Evolutionary conservation across 2,797 vertebrate genomes (phyloP).

Genomic region (Alfaro cultratus): DNA sequence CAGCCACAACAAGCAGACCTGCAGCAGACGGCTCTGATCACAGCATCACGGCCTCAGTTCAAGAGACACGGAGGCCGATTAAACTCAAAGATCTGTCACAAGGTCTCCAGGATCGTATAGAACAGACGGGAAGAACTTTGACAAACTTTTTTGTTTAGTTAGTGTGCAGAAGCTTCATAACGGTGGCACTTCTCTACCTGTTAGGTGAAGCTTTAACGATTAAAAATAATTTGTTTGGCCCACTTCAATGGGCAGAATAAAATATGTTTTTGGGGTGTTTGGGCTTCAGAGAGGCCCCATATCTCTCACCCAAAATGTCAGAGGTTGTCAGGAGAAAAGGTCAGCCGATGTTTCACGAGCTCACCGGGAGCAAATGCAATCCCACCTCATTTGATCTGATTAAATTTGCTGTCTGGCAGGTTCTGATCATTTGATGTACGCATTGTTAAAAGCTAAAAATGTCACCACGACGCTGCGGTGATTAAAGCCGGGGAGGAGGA

Average conservation of each 20-base stretch:
- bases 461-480: slow-evolving; percentile 49
- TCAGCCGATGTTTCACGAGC: slow-evolving; percentile 32
- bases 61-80: background rate
- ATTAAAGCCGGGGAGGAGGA: slow-evolving; percentile 10
- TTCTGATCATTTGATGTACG: slow-evolving; percentile 57
- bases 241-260: background rate
- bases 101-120: background rate
- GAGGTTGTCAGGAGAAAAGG: slow-evolving; percentile 22
- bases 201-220: background rate
- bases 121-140: background rate
- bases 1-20: slow-evolving; percentile 1
- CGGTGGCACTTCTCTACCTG: background rate
- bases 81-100: background rate
- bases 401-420: slow-evolving; percentile 60
- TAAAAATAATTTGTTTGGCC: background rate
- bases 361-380: slow-evolving; percentile 49
- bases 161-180: background rate
- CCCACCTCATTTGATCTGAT: slow-evolving; percentile 57
- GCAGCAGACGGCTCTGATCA: slow-evolving; percentile 9
- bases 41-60: background rate
- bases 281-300: background rate
- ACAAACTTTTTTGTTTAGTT: background rate
- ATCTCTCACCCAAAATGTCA: slow-evolving; percentile 1
- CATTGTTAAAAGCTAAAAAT: slow-evolving; percentile 61
- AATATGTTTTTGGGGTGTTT: background rate